phyloP scores from a whole-genome alignment of 2,797 vertebrate species.

The Diplodus sargus region DNA sequence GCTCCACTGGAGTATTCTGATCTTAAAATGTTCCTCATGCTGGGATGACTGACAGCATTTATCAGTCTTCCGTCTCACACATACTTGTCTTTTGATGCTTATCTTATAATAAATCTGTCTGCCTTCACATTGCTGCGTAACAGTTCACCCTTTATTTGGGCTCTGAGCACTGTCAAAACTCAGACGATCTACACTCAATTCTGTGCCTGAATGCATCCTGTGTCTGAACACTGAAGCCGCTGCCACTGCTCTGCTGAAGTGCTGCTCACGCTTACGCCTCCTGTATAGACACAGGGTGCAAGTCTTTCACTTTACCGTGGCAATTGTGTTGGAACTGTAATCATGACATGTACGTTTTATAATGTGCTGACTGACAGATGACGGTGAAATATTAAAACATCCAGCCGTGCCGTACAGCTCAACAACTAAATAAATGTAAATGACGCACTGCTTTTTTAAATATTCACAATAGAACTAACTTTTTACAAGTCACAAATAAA shows the following conservation, averaged over 20 bases:
- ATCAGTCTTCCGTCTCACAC: background rate
- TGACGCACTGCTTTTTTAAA: slow-evolving; percentile 2
- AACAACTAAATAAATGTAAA: background rate
- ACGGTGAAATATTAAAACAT: background rate
- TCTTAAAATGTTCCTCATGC: background rate
- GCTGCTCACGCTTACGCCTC: background rate
- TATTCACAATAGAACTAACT: background rate
- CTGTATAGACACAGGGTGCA: background rate
- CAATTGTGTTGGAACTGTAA: slow-evolving; percentile 1
- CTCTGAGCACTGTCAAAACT: background rate
- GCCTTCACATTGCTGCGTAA: background rate
- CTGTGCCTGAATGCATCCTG: background rate
- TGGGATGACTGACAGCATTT: background rate
- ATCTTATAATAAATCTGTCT: background rate
- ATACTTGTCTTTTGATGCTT: too few relatives aligned
- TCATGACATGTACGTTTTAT: background rate
- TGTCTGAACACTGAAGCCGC: background rate
- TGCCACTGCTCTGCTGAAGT: background rate
- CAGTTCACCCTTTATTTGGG: background rate
- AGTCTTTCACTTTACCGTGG: background rate
- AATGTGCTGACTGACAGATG: background rate
- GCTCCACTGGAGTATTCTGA: background rate
- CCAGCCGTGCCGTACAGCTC: background rate
- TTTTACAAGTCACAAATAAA: background rate
- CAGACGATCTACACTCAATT: slow-evolving; percentile 2